phyloP scores from a whole-genome alignment of 2,797 vertebrate genomes.

The Cephalopachus bancanus region DNA sequence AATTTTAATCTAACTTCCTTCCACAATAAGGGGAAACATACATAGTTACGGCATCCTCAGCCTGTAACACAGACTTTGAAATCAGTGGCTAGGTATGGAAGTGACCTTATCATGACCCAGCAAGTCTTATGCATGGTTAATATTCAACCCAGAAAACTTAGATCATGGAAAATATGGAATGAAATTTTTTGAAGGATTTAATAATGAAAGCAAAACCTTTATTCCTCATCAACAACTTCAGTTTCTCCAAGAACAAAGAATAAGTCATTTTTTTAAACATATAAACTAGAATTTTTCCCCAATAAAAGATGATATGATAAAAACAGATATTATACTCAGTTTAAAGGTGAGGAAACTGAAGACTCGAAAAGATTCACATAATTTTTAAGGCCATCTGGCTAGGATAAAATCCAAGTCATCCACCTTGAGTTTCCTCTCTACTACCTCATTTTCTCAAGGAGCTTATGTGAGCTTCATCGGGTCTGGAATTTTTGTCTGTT shows the following conservation, averaged over 20 bases:
- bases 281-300: constrained; percentile 72
- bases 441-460: constrained; percentile 30
- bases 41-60: constrained; percentile 77
- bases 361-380: constrained; percentile 56
- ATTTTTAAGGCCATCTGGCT: constrained; percentile 68
- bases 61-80: constrained; percentile 73
- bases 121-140: constrained; percentile 74
- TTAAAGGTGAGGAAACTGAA: constrained; percentile 62
- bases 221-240: constrained; percentile 75
- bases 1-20: constrained; percentile 72
- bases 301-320: constrained; percentile 75
- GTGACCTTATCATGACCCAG: constrained; percentile 67
- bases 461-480: neutral
- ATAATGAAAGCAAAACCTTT: constrained; percentile 77
- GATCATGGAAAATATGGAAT: constrained; percentile 79
- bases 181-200: constrained; percentile 77
- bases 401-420: constrained; percentile 67
- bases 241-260: constrained; percentile 80
- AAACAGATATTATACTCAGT: constrained; percentile 64
- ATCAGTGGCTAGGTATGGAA: constrained; percentile 65
- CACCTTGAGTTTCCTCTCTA: neutral
- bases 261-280: constrained; percentile 38
- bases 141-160: constrained; percentile 76
- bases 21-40: constrained; percentile 61
- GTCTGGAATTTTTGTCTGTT: neutral